Percentiles rank a stretch among this genome's conserved stretches.
Evolutionary conservation across 2,888 invertebrate species (phyloP).

Genomic region (Ctenicera cuprea): DNA sequence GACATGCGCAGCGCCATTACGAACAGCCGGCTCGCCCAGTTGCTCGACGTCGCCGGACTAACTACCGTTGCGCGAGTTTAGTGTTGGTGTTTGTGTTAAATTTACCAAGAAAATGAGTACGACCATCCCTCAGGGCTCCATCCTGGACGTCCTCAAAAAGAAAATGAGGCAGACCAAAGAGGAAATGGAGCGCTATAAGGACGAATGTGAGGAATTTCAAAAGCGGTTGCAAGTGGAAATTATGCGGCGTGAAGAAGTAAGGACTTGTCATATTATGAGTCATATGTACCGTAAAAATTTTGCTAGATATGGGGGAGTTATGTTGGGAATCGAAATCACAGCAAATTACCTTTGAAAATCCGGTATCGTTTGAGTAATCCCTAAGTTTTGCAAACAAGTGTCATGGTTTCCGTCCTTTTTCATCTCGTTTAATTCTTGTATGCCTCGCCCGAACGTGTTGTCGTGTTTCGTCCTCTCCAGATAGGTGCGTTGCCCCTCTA

Average conservation of each 20-base stretch:
- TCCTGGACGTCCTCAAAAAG: slow-evolving; percentile 98
- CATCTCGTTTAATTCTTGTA: slow-evolving; percentile 15
- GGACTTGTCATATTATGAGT: slow-evolving; percentile 67
- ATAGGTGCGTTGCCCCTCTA: slow-evolving; percentile 57
- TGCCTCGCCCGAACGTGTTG: slow-evolving; percentile 31
- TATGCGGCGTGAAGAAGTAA: slow-evolving; percentile 98
- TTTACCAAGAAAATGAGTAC: slow-evolving; percentile 80
- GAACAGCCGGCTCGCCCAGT: slow-evolving; percentile 71
- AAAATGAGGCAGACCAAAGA: slow-evolving; percentile 99
- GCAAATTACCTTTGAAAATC: background rate
- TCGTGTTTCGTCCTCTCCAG: slow-evolving; percentile 37
- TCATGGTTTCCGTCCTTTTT: slow-evolving; percentile 27
- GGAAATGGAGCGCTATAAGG: slow-evolving; percentile 99
- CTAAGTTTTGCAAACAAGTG: slow-evolving; percentile 29
- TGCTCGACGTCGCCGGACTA: slow-evolving; percentile 61
- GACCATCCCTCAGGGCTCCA: slow-evolving; percentile 93
- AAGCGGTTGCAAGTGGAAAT: slow-evolving; percentile 96
- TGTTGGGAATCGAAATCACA: background rate
- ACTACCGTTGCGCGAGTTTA: slow-evolving; percentile 54
- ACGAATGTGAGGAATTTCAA: slow-evolving; percentile 97
- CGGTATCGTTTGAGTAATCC: background rate
- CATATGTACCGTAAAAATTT: slow-evolving; percentile 31
- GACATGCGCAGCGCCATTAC: slow-evolving; percentile 70
- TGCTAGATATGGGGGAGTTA: background rate
- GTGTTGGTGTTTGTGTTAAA: slow-evolving; percentile 53